Base-by-base conservation (phyloP, 2,797 vertebrate species). In the Fundulus diaphanus region DNA sequence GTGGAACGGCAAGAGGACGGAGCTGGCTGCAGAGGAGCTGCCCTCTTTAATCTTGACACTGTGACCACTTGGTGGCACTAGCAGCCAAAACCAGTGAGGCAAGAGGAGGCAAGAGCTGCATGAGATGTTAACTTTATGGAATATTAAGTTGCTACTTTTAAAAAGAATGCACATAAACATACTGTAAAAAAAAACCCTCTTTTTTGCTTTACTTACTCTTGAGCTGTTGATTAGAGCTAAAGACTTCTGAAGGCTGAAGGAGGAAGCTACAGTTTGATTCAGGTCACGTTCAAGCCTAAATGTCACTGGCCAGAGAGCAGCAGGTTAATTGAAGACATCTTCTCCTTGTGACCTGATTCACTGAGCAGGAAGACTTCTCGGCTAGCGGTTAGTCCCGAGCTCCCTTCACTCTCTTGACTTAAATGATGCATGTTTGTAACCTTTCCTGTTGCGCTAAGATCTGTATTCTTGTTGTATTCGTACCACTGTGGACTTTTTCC, bases 41-140 rank as follows among this genome's bases (percentile, higher is more conserved):
- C 70, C 69, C 68, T 84, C 72, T 80, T 68, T 51, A 79, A 71
- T 63, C 31, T 59, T 68, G 72, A 74, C 40, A 15, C 29, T 87
- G 70, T 71, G 27, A 73, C 91, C 94, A 95, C 94, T 94, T 93
- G 95, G 93, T 94, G 94, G 94, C 94, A 95, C 91, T 94, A 95
- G 88, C 90, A 92, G 82, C 89, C 94, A 94, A 94, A 95, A 94
- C 92, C 92, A 91, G 82, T 73, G 61, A 80, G 75, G 48, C 24
- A 85, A 66, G 72, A 73, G 61, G 63, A 54, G 63, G 59, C 52
- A 40, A 78, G 79, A 87, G 82, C 75, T 70, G 57, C 74, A 54
- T 42, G 81, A 83, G 85, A 87, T 76, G 59, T 79, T 61, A 70
- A 63, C 75, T 71, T 74, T 72, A 77, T 72, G 71, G 80, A 74